Percentiles rank a stretch among this genome's conserved stretches.
These are phyloP conservation scores for Perccottus glenii DNA, from an alignment of 2,113 vertebrate species.

Conservation along the genomic window DNA sequence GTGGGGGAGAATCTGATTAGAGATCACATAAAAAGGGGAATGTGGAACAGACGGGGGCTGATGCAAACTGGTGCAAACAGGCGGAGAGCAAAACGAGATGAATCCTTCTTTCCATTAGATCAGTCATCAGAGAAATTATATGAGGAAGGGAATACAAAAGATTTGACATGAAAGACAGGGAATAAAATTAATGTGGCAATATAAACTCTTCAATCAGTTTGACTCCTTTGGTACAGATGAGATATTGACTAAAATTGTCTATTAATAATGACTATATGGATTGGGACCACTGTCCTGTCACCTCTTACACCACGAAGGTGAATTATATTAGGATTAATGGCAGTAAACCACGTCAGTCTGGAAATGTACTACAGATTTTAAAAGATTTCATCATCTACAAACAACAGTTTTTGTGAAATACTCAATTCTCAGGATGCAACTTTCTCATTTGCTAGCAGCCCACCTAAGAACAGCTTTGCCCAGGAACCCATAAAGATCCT, in stretches of 20 bases:
- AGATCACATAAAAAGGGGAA: conserved; percentile 41
- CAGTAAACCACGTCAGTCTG: not conserved
- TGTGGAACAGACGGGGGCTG: conserved; percentile 51
- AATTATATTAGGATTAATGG: not conserved
- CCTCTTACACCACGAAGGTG: not conserved
- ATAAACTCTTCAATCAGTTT: conserved; percentile 27
- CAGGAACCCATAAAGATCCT: not conserved
- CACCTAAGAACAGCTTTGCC: not conserved
- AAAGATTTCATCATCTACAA: conserved; percentile 5
- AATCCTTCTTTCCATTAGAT: conserved; percentile 37
- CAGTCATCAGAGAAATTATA: conserved; percentile 41
- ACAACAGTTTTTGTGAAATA: no score
- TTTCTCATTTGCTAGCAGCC: not conserved
- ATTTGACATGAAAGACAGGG: conserved; percentile 10
- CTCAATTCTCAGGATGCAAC: not conserved
- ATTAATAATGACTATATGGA: conserved; percentile 32
- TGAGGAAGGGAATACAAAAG: conserved; percentile 31
- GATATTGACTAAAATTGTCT: conserved; percentile 22
- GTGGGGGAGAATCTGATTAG: conserved; percentile 39
- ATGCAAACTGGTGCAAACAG: conserved; percentile 60
- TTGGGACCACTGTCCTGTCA: not conserved
- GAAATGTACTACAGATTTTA: not conserved
- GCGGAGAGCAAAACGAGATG: conserved; percentile 34
- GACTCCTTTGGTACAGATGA: conserved; percentile 5
- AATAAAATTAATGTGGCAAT: conserved; percentile 22